Percentiles rank a stretch among this genome's conserved stretches.
phyloP scores from a whole-genome alignment of 2,797 vertebrate genomes.

The Picus viridis region DNA sequence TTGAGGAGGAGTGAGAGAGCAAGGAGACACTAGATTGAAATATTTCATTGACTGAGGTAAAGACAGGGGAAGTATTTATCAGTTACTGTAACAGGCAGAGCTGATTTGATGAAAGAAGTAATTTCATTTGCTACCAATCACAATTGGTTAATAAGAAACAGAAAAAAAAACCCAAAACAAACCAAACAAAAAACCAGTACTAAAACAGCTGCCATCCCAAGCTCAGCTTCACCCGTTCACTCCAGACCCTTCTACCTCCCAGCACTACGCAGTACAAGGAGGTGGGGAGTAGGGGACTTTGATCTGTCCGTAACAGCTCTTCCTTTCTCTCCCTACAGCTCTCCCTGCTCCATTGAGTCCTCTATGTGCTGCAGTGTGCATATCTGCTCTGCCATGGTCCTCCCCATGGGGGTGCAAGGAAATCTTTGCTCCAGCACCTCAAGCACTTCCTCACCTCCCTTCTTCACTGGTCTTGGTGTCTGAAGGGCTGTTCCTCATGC shows the following conservation, averaged over 20 bases:
- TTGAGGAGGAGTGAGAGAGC: neutral
- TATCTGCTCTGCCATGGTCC: no score
- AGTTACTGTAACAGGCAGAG: neutral
- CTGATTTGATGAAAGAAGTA: neutral
- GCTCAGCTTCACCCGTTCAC: neutral
- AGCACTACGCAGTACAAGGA: accelerated
- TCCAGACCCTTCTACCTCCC: neutral
- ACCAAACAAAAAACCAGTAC: no score
- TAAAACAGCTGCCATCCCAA: no score
- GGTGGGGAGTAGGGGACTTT: accelerated
- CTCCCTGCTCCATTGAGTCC: neutral
- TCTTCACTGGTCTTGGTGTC: no score
- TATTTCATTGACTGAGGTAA: neutral
- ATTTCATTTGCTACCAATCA: neutral
- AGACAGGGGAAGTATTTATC: neutral
- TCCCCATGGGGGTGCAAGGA: no score
- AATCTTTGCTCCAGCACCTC: no score
- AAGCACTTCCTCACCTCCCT: no score
- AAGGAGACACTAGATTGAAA: neutral
- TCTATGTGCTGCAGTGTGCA: neutral
- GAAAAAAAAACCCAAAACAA: no score
- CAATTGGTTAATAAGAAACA: neutral
- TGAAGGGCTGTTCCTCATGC: neutral
- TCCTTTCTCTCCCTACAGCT: neutral
- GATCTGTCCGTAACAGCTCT: neutral